These are phyloP conservation scores for Aethes cnicana DNA, from an alignment of 2,888 invertebrate genomes.

Conservation along the genomic window DNA sequence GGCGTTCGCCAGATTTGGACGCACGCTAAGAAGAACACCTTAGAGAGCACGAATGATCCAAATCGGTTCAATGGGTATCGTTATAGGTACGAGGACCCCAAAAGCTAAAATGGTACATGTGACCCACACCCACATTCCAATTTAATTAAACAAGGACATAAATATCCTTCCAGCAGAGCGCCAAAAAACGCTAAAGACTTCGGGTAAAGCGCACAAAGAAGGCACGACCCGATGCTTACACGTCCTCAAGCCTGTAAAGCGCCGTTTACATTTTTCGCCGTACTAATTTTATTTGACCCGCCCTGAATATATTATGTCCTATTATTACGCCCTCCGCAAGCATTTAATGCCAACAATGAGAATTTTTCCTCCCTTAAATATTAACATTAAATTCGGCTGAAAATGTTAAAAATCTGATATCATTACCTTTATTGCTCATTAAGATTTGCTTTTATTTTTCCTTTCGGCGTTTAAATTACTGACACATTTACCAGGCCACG, in stretches of 20 bases:
- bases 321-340: conserved; percentile 71
- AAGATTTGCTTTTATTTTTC: conserved; percentile 60
- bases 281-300: conserved; percentile 82
- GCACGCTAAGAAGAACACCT: too few relatives aligned
- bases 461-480: conserved; percentile 45
- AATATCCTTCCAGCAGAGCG: too few relatives aligned
- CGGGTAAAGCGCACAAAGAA: conserved; percentile 47
- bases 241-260: conserved; percentile 73
- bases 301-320: conserved; percentile 80
- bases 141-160: too few relatives aligned
- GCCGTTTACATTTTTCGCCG: conserved; percentile 81
- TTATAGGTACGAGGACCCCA: too few relatives aligned
- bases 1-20: too few relatives aligned
- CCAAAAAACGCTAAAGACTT: too few relatives aligned
- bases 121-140: too few relatives aligned
- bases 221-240: conserved; percentile 67
- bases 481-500: conserved; percentile 28
- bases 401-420: conserved; percentile 70
- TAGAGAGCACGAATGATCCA: too few relatives aligned
- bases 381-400: conserved; percentile 70
- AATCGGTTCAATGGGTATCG: too few relatives aligned
- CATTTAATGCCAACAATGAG: conserved; percentile 76
- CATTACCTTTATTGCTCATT: conserved; percentile 68
- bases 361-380: conserved; percentile 69
- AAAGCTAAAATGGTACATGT: too few relatives aligned